Evolutionary conservation across 2,888 invertebrate species (phyloP).

Genomic region (Drosophila demipolita): DNA sequence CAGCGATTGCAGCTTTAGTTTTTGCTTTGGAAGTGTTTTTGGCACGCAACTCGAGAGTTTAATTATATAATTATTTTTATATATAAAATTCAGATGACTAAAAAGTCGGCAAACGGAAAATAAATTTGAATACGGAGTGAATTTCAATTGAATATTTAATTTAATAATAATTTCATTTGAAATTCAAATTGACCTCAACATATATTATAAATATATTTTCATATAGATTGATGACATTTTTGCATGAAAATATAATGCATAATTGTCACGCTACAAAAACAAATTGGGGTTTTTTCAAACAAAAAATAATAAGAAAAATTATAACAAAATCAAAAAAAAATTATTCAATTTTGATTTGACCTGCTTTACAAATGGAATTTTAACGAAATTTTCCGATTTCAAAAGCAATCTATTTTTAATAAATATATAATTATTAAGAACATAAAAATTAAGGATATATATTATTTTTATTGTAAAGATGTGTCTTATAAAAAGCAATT

Average conservation of each 20-base stretch:
- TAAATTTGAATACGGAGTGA: neutral
- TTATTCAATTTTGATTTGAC: neutral
- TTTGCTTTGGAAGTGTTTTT: slow-evolving; percentile 47
- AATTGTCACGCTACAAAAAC: neutral
- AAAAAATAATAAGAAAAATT: neutral
- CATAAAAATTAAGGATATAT: neutral
- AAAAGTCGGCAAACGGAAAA: neutral
- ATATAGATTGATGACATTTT: neutral
- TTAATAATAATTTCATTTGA: neutral
- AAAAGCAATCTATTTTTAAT: no score
- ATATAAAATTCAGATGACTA: neutral
- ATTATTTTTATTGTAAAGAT: neutral
- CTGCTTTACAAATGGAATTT: neutral
- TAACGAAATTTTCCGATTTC: neutral
- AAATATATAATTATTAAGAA: neutral
- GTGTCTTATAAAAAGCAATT: neutral
- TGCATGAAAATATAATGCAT: neutral
- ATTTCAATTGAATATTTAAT: neutral
- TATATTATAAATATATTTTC: neutral
- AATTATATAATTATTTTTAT: neutral
- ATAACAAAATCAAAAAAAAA: neutral
- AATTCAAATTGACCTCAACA: neutral
- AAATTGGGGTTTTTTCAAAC: neutral
- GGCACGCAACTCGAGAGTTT: neutral
- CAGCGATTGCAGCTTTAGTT: slow-evolving; percentile 37